Evolutionary conservation across 2,888 invertebrate species (phyloP), one percentile per base, ranked within the genome.

Genomic region (Drosophila fulvimacula): DNA sequence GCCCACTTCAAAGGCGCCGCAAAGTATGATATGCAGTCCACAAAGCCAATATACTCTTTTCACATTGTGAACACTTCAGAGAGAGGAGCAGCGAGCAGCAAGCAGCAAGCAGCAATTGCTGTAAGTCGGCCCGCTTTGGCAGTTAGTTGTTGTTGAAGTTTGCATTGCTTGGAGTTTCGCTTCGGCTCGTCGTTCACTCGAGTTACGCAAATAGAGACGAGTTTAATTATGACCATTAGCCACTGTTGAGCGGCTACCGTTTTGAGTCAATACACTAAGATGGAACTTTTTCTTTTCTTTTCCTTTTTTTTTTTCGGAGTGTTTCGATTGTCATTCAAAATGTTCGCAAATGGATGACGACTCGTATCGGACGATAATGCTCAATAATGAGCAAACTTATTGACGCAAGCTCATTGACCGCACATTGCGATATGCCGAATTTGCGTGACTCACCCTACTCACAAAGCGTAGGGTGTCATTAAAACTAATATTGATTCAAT

Each of bases 231-330:
- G 81, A 66, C 77, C 89, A 89, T 89, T 89, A 89, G 89, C 89
- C 89, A 90, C 90, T 89, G 89, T 89, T 89, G 83, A 90, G 86
- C 88, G 88, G 88, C 89, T 89, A 89, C 89, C 89, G 89, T 82
- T 90, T 83, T 70, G 65, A 82, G 80, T 88, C 80, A 83, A 83
- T 81, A 82, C 41, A 34, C n/a, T 27, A 34, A 32, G 52, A 60
- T 60, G 60, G 19, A 42, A 39, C 44, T 52, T 46, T 63, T 67
- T 56, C 19, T 32, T 56, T 44, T 56, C 27, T 27, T 27, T 27
- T 27, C 13, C 55, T 63, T 48, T 59, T 66, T 55, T 17, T 30
- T 55, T 42, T 56, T 21, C 24, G 2, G 53, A 21, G 42, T 13
- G 42, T 4, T 0, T 17, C 72, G 72, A 59, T 61, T 38, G 44